Base-by-base conservation (phyloP, 2,113 vertebrate genomes). In the Corvus hawaiiensis region DNA sequence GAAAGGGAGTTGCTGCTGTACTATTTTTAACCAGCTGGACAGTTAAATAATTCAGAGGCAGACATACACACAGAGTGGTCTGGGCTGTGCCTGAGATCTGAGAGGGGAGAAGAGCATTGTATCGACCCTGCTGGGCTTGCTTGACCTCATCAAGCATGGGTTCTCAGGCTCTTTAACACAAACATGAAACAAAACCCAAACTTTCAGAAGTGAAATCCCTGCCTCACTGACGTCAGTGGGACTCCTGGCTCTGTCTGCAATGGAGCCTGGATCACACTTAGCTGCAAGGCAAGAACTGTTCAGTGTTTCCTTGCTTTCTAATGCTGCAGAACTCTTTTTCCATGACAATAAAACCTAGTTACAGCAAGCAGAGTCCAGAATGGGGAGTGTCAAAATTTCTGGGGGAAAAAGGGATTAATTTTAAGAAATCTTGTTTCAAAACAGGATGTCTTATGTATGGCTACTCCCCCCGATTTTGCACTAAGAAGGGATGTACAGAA, bases 1-100 rank as follows among this genome's bases (percentile, higher is more conserved):
- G 54, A 72, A 33, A 95, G 94, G 94, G 90, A 95, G 90, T 88
- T 92, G 94, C 94, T 96, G 94, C 39, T 83, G 76, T 48, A 83
- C 93, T 96, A 96, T 97, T 96, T 97, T 96, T 97, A 96, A 84
- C 90, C 85, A 82, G 82, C 85, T 75, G 96, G 94, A 86, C 82
- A 77, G 92, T 90, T 94, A 90, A 96, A 92, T 95, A 87, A 89
- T 90, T 97, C 88, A 94, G 88, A 75, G 10, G 9, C 80, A 87
- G 64, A 90, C 90, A 86, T 75, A 68, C 41, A 43, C 75, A 67
- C 16, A 7, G 2, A 78, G 78, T 19, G 92, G 85, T 88, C 79
- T 58, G 89, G 52, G 83, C 88, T 62, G 73, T 16, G 90, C 92
- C 68, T 87, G 92, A 17, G 68, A 75, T 93, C 64, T 54, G 93